phyloP scores from a whole-genome alignment of 2,888 invertebrate species.

The Proisotoma minuta region DNA sequence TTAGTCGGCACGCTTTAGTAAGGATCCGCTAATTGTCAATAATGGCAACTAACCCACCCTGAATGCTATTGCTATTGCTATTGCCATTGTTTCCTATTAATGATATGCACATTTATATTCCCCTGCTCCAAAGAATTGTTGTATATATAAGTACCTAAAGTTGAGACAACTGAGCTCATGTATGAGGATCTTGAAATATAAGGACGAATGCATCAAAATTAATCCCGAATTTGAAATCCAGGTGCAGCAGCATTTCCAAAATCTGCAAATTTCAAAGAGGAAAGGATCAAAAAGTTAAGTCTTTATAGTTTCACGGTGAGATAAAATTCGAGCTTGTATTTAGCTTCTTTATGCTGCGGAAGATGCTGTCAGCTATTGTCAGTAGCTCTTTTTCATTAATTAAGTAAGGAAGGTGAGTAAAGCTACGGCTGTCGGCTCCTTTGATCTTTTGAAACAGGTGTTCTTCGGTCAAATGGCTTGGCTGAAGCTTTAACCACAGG shows the following conservation, averaged over 20 bases:
- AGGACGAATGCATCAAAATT: not conserved
- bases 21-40: conserved; percentile 5
- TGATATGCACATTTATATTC: too few relatives aligned
- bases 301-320: conserved; percentile 8
- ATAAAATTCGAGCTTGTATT: not conserved
- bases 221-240: not conserved
- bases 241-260: not conserved
- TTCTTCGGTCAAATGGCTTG: conserved; percentile 43
- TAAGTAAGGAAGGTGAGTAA: conserved; percentile 41
- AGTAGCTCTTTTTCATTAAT: conserved; percentile 44
- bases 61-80: too few relatives aligned
- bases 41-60: too few relatives aligned
- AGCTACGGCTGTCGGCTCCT: conserved; percentile 37
- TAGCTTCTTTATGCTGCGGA: conserved; percentile 1
- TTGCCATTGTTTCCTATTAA: too few relatives aligned
- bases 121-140: too few relatives aligned
- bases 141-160: too few relatives aligned
- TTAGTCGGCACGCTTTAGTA: not conserved
- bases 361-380: conserved; percentile 35
- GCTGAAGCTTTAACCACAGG: conserved; percentile 12
- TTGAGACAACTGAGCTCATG: too few relatives aligned
- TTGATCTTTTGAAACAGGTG: conserved; percentile 44
- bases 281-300: not conserved
- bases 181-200: too few relatives aligned
- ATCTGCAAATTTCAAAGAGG: not conserved